Percentiles rank a stretch among this genome's conserved stretches.
Evolutionary conservation across 2,113 vertebrate genomes (phyloP).

Genomic region (Apodemus speciosus): DNA sequence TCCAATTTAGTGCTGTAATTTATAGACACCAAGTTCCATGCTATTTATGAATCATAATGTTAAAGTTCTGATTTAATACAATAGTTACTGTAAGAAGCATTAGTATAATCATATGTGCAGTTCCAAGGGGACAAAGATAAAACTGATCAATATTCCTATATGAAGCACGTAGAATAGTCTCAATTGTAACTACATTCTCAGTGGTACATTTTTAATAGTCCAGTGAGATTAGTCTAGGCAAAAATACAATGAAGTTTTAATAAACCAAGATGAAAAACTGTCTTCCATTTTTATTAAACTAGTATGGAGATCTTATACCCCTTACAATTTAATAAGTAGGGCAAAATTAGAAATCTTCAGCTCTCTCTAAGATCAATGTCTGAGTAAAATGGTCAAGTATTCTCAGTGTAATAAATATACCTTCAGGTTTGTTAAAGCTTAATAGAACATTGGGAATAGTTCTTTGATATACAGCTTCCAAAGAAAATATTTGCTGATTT

Average conservation of each 20-base stretch:
- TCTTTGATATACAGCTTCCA: background rate
- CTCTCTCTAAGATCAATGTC: slow-evolving; percentile 16
- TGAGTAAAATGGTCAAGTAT: slow-evolving; percentile 9
- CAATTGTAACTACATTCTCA: slow-evolving; percentile 63
- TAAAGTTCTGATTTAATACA: slow-evolving; percentile 80
- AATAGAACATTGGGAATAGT: background rate
- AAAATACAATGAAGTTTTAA: slow-evolving; percentile 52
- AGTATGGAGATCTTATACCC: background rate
- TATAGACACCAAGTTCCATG: slow-evolving; percentile 77
- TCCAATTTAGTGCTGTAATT: slow-evolving; percentile 81
- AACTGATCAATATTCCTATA: slow-evolving; percentile 77
- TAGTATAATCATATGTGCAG: slow-evolving; percentile 78
- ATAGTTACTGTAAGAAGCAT: slow-evolving; percentile 81
- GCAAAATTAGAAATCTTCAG: slow-evolving; percentile 49
- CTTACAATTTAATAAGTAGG: slow-evolving; percentile 57
- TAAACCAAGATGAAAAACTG: slow-evolving; percentile 34
- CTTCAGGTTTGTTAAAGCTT: background rate
- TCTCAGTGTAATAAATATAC: background rate
- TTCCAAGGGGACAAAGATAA: slow-evolving; percentile 72
- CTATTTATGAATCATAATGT: slow-evolving; percentile 72
- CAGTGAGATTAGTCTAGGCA: slow-evolving; percentile 46
- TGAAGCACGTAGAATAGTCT: slow-evolving; percentile 40
- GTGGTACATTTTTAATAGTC: slow-evolving; percentile 62
- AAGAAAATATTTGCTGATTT: background rate
- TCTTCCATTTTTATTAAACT: slow-evolving; percentile 60